Base-by-base conservation (phyloP, 2,888 invertebrate species). In the Ophonus ardosiacus region DNA sequence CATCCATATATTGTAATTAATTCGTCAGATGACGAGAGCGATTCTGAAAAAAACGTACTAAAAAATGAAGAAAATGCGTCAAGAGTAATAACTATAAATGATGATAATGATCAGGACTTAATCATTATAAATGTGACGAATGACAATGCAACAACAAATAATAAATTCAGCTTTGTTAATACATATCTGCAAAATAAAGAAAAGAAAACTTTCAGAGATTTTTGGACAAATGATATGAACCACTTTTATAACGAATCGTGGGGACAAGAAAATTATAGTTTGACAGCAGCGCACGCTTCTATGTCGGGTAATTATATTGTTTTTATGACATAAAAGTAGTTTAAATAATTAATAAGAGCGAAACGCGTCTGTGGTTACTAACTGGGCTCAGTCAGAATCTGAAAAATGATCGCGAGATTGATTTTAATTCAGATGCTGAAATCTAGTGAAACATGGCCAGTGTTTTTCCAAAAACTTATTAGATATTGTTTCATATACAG, bases 191-290 rank as follows among this genome's bases (percentile, higher is more conserved):
- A 61, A 79, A 56, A 56, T 57, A 56, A 78, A n/a, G 57, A 78
- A 6, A 78, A 78, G 7, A 78, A 78, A 57, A 17, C 56, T 21
- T 85, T 85, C 57, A 85, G 17, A 38, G 85, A 85, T 80, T 80
- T 40, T 68, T 85, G 68, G 68, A 85, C 85, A 4, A 15, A 31
- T 38, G 80, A 85, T 59, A 80, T 85, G 85, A 57, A n/a, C 2
- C 38, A 65, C 18, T 85, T 85, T 59, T 85, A 85, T 80, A 68
- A 85, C n/a, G 71, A 85, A 18, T 85, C 85, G 10, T 85, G 85
- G 85, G 85, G 85, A 59, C 85, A 85, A 43, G 85, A 85, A 59
- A 71, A 85, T 57, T 80, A 56, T 68, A 71, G 71, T 40, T n/a
- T 85, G 63, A 21, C 57, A n/a, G 38, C 15, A 59, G 80, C 21